Evolutionary conservation across 2,888 invertebrate genomes (phyloP).

Genomic region (Ametastegia equiseti): DNA sequence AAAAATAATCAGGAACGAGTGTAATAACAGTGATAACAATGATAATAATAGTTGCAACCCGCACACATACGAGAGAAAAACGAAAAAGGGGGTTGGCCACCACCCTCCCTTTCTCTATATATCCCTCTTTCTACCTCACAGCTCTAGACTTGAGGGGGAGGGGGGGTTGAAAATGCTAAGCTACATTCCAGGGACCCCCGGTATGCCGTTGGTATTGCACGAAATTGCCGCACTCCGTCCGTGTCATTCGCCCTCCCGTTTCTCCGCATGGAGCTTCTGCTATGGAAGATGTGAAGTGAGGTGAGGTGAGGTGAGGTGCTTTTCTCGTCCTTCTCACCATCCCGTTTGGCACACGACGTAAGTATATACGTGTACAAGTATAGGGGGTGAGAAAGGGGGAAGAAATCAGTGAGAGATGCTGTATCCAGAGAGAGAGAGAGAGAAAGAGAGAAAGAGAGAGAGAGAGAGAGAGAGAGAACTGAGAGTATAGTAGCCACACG

Average conservation of each 20-base stretch:
- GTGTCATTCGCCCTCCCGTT: conserved; percentile 67
- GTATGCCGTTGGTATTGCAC: conserved; percentile 74
- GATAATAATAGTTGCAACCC: conserved; percentile 33
- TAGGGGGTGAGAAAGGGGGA: neutral
- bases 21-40: conserved; percentile 40
- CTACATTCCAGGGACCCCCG: conserved; percentile 72
- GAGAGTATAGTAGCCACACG: conserved; percentile 35
- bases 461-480: neutral
- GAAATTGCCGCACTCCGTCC: conserved; percentile 75
- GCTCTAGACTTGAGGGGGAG: conserved; percentile 60
- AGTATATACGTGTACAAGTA: neutral
- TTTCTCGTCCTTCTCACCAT: conserved; percentile 2
- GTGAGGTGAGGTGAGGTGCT: no score
- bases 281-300: no score
- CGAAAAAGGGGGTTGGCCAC: neutral
- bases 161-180: conserved; percentile 73
- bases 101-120: no score
- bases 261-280: neutral
- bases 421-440: neutral
- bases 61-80: neutral
- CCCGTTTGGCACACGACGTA: neutral
- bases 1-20: conserved; percentile 19
- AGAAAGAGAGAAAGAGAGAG: neutral
- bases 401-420: no score
- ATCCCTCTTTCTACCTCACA: neutral